These are phyloP conservation scores for Daphoenositta chrysoptera DNA, from an alignment of 2,113 vertebrate species.

Conservation along the genomic window DNA sequence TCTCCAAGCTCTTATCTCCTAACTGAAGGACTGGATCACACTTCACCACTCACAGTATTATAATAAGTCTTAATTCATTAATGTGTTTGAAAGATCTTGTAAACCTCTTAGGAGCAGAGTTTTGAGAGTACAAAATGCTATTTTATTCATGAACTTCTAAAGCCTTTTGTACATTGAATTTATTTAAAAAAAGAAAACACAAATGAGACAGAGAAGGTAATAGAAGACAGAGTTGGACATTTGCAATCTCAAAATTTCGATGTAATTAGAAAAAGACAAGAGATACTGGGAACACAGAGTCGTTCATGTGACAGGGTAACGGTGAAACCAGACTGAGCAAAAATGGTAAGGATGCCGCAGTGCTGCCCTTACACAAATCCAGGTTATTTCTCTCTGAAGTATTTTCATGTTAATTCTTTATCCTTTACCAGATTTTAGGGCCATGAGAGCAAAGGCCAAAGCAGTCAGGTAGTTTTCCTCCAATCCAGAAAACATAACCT, in stretches of 20 bases:
- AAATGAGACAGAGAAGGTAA: neutral
- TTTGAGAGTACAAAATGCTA: neutral
- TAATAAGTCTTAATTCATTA: constrained; percentile 3
- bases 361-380: neutral
- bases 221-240: neutral
- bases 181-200: neutral
- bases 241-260: neutral
- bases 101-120: neutral
- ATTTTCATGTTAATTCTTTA: constrained; percentile 7
- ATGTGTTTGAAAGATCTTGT: constrained; percentile 1
- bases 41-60: neutral
- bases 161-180: neutral
- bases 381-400: constrained; percentile 26
- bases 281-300: neutral
- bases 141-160: constrained; percentile 10
- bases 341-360: neutral
- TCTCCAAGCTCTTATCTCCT: neutral
- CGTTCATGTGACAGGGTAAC: neutral
- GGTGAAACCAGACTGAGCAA: neutral
- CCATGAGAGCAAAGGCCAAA: neutral
- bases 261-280: neutral
- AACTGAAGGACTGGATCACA: neutral
- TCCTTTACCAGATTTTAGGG: neutral
- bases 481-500: neutral
- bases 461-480: neutral